Conservation (phyloP, 2,113 vertebrate species). For the Mus spicilegus region DNA sequence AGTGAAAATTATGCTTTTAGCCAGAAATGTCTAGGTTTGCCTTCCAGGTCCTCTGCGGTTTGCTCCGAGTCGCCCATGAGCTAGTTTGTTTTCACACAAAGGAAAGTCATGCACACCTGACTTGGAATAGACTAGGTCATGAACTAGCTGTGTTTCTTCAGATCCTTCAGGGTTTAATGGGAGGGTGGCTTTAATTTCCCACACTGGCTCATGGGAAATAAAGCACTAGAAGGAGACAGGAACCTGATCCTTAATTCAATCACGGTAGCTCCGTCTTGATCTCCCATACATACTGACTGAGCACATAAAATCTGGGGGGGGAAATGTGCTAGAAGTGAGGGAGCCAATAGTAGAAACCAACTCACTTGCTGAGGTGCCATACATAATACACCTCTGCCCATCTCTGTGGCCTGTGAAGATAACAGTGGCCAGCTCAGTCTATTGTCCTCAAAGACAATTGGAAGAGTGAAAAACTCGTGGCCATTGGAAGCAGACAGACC, state of each 20-base stretch:
- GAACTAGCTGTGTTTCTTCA: background rate
- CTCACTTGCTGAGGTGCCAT: background rate
- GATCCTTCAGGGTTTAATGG: background rate
- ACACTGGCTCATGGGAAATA: background rate
- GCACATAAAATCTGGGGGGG: background rate
- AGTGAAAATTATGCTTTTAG: background rate
- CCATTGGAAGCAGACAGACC: background rate
- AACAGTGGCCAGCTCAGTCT: background rate
- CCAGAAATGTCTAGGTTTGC: background rate
- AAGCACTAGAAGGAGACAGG: background rate
- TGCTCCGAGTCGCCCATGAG: background rate
- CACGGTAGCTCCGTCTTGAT: background rate
- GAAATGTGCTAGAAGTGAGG: background rate
- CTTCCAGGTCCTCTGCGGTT: background rate
- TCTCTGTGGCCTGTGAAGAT: background rate
- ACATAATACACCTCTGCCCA: background rate
- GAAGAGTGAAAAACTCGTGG: background rate
- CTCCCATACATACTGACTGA: background rate
- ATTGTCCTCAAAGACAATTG: constrained; percentile 19
- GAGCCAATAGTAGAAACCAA: background rate
- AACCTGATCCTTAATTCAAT: background rate
- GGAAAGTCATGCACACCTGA: background rate
- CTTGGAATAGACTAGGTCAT: background rate
- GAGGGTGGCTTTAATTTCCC: background rate
- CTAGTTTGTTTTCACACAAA: background rate